Percentiles rank a stretch among this genome's conserved stretches.
Conservation (phyloP, 2,888 invertebrate species). For the Dinocampus coccinellae region DNA sequence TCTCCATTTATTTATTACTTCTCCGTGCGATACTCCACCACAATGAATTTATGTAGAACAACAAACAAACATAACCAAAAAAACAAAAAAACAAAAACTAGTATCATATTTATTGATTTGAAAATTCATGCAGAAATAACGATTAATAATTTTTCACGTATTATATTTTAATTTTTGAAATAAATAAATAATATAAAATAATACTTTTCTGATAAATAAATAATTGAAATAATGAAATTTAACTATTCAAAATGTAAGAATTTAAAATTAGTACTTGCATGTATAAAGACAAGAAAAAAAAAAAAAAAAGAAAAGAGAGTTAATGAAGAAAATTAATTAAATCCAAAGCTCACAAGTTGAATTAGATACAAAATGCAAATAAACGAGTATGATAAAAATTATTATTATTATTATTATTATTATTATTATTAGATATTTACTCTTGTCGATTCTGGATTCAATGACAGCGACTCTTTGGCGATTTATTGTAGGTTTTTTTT, state of each 20-base stretch:
- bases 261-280: too few relatives aligned
- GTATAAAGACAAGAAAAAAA: too few relatives aligned
- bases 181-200: too few relatives aligned
- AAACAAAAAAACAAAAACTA: too few relatives aligned
- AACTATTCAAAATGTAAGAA: too few relatives aligned
- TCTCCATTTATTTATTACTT: background rate
- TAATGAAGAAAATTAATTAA: background rate
- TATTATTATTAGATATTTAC: constrained; percentile 55
- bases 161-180: too few relatives aligned
- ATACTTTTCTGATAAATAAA: too few relatives aligned
- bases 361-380: constrained; percentile 19
- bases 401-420: constrained; percentile 31
- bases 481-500: constrained; percentile 35
- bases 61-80: too few relatives aligned
- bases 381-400: constrained; percentile 26
- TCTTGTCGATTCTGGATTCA: constrained; percentile 54
- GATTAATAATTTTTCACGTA: too few relatives aligned
- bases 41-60: constrained; percentile 21
- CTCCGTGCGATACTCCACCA: constrained; percentile 48
- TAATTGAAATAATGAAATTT: too few relatives aligned
- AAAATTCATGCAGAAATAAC: constrained; percentile 33
- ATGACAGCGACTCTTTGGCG: constrained; percentile 53
- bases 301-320: too few relatives aligned
- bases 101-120: background rate
- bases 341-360: constrained; percentile 12